A percentile compares a stretch with the other conserved stretches of the same genome.
Conservation (phyloP, 2,888 invertebrate genomes). For the Leptinotarsa peninsularis region DNA sequence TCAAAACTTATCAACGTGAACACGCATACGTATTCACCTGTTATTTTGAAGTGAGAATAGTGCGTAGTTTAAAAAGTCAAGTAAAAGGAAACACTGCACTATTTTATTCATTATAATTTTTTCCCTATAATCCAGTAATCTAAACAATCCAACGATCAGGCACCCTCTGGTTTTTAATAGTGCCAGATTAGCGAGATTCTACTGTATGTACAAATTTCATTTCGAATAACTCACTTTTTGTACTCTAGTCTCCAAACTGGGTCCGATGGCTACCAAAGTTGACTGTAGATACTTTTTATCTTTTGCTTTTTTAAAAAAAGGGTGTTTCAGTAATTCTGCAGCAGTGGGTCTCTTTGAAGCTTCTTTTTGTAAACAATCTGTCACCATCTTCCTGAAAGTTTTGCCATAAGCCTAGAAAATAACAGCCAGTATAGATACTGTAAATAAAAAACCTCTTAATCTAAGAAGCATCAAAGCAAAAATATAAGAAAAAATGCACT, state of each 20-base stretch:
- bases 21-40: no score
- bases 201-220: neutral
- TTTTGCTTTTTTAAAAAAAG: conserved; percentile 98
- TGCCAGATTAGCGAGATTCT: no score
- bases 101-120: no score
- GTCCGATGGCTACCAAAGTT: conserved; percentile 86
- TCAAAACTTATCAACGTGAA: no score
- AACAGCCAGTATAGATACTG: conserved; percentile 22
- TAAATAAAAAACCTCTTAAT: neutral
- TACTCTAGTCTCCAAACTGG: conserved; percentile 89
- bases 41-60: no score
- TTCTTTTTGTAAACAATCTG: conserved; percentile 96
- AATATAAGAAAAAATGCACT: neutral
- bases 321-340: conserved; percentile 94
- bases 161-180: no score
- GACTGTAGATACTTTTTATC: conserved; percentile 90
- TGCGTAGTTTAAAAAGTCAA: no score
- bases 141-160: no score
- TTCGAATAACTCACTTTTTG: conserved; percentile 76
- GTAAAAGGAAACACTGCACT: no score
- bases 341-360: conserved; percentile 95
- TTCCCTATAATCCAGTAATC: no score
- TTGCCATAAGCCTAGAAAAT: conserved; percentile 85
- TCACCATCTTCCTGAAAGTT: conserved; percentile 96
- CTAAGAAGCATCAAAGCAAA: neutral